These are phyloP conservation scores for Arizona elegans DNA, from an alignment of 2,113 vertebrate genomes.

Conservation along the genomic window DNA sequence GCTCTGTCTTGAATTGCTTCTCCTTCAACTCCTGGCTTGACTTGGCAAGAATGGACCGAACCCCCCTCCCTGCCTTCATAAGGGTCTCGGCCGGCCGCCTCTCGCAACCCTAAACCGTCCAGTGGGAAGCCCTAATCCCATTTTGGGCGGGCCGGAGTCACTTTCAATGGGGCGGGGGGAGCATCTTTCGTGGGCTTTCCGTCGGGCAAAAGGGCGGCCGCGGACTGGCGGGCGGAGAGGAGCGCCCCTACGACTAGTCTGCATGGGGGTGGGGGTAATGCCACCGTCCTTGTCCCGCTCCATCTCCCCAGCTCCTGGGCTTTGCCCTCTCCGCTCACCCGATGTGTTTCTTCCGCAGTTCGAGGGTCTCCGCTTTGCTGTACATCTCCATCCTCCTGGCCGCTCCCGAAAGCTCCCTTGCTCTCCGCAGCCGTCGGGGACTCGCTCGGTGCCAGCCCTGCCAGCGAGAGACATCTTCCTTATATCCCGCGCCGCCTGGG, in stretches of 20 bases:
- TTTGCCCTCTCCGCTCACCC: constrained; percentile 70
- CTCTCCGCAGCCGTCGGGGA: neutral
- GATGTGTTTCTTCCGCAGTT: constrained; percentile 82
- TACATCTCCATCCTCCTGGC: constrained; percentile 68
- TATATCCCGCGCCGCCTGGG: constrained; percentile 49
- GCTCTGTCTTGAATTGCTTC: neutral
- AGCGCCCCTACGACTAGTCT: neutral
- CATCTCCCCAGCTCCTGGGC: too few species aligned
- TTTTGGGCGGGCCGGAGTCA: neutral
- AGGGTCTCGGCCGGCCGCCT: neutral
- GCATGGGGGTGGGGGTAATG: too few species aligned
- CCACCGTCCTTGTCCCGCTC: neutral
- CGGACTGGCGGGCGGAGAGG: too few species aligned
- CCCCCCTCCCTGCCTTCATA: too few species aligned
- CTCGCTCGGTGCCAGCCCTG: neutral
- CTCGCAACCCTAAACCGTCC: neutral
- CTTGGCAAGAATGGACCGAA: neutral
- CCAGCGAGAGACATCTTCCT: constrained; percentile 23
- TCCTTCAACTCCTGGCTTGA: neutral
- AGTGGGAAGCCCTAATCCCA: neutral
- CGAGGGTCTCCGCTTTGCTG: constrained; percentile 81
- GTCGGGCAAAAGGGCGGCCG: neutral
- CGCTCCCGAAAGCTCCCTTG: neutral
- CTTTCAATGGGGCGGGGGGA: neutral
- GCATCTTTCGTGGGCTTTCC: neutral